Base-by-base conservation (phyloP, 1,140 invertebrate genomes). In the Papilio machaon region DNA sequence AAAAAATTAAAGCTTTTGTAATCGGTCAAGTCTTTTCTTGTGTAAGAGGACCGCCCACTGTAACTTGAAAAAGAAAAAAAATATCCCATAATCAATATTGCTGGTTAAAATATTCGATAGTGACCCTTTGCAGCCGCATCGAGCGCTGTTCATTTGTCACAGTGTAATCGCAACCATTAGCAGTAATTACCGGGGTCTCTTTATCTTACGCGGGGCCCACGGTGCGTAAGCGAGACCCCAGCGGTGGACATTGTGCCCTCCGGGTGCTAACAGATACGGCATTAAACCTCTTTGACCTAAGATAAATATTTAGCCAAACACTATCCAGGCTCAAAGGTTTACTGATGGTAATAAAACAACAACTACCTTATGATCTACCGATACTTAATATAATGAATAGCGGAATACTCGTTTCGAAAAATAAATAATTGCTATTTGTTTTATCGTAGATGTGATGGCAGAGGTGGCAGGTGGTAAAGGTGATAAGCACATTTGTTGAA, bases 141-240 rank as follows among this genome's bases (percentile, higher is more conserved):
- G 75, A 74, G 80, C 47, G 80, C 80, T 81, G 74, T 82, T 77
- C 83, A 85, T 84, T 84, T 83, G 82, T 84, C 85, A 79, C 77
- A 84, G 79, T 46, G 78, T 79, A 82, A 82, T 81, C 83, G 81
- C 80, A 64, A 73, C 84, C 83, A 85, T 85, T 85, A 84, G 83
- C 75, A 75, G 82, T 85, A 85, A 85, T 85, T 84, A 82, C 81
- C 8, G 80, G 54, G 58, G 54, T 78, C 76, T 80, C 80, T 58
- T 23, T 38, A 17, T 79, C 43, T 54, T 46, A 74, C 54, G 79
- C 38, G 77, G 77, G 77, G 38, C 35, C 77, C 38, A 58, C 15
- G 38, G 54, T 79, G 77, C 77, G 58, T 79, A 79, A 78, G 76
- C 47, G 54, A 79, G 77, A 79, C 35, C 23, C 38, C 38, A 13